Conservation (phyloP, 1,140 invertebrate genomes). For the Pristionchus pacificus region DNA sequence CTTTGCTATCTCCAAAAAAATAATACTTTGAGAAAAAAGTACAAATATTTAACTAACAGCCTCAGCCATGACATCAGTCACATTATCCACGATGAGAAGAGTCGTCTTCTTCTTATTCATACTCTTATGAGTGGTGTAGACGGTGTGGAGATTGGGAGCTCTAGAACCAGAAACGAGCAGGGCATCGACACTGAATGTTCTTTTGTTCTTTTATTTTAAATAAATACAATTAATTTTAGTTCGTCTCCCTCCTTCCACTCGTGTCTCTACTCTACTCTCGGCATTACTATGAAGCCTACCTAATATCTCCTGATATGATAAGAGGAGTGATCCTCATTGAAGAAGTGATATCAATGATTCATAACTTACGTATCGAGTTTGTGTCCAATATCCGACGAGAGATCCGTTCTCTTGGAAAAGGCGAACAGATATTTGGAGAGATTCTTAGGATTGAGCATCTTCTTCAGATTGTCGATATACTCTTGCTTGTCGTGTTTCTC, state of each 20-base stretch:
- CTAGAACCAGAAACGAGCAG: slow-evolving; percentile 76
- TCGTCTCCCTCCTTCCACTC: too few relatives aligned
- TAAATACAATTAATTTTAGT: too few relatives aligned
- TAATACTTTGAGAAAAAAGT: too few relatives aligned
- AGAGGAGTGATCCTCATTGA: too few relatives aligned
- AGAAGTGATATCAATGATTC: neutral
- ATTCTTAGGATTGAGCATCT: slow-evolving; percentile 78
- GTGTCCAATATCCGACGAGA: slow-evolving; percentile 50
- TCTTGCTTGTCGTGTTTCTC: slow-evolving; percentile 74
- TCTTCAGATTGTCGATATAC: slow-evolving; percentile 73
- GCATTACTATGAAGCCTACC: too few relatives aligned
- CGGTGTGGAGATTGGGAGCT: slow-evolving; percentile 73
- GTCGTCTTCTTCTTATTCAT: slow-evolving; percentile 76
- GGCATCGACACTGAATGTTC: slow-evolving; percentile 67
- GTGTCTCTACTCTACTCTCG: too few relatives aligned
- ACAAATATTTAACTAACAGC: slow-evolving; percentile 66
- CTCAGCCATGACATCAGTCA: slow-evolving; percentile 75
- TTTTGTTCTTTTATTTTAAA: slow-evolving; percentile 10
- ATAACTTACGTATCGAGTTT: slow-evolving; percentile 50
- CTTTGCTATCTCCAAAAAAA: too few relatives aligned
- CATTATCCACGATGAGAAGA: slow-evolving; percentile 75
- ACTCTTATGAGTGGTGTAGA: slow-evolving; percentile 69
- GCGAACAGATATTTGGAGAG: slow-evolving; percentile 61
- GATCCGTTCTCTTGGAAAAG: slow-evolving; percentile 54
- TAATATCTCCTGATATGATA: too few relatives aligned